Conservation (phyloP, 2,888 invertebrate genomes). For the Chironomus riparius region DNA sequence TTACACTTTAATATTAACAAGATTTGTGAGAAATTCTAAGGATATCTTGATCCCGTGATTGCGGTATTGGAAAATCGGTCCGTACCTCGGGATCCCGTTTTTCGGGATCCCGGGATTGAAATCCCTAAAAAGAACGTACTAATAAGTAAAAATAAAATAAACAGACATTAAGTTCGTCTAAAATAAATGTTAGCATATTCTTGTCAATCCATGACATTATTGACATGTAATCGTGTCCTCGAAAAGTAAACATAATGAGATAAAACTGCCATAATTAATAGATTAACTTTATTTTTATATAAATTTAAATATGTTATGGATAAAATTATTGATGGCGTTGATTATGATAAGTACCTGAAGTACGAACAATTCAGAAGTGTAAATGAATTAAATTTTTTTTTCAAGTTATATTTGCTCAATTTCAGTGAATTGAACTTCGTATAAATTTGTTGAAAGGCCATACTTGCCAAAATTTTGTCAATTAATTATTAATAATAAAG, state of each 20-base stretch:
- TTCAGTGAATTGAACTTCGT: not conserved
- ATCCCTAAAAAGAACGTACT: not conserved
- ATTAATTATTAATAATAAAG: not conserved
- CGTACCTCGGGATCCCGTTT: too few relatives aligned
- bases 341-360: too few relatives aligned
- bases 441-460: not conserved
- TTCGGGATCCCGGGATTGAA: too few relatives aligned
- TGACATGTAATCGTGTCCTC: not conserved
- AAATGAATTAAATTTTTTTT: too few relatives aligned
- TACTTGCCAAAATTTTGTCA: not conserved
- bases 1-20: too few relatives aligned
- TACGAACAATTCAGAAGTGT: too few relatives aligned
- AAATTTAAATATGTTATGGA: too few relatives aligned
- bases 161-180: not conserved
- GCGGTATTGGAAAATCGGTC: too few relatives aligned
- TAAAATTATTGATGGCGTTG: too few relatives aligned
- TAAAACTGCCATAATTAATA: not conserved
- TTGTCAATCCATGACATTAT: not conserved
- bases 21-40: too few relatives aligned
- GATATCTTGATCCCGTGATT: too few relatives aligned
- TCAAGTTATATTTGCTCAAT: not conserved
- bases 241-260: not conserved
- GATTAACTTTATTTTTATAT: too few relatives aligned
- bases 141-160: not conserved
- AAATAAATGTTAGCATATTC: not conserved